Evolutionary conservation across 2,797 vertebrate genomes (phyloP), one percentile per base, ranked within the genome.

Genomic region (Limnodromus scolopaceus): DNA sequence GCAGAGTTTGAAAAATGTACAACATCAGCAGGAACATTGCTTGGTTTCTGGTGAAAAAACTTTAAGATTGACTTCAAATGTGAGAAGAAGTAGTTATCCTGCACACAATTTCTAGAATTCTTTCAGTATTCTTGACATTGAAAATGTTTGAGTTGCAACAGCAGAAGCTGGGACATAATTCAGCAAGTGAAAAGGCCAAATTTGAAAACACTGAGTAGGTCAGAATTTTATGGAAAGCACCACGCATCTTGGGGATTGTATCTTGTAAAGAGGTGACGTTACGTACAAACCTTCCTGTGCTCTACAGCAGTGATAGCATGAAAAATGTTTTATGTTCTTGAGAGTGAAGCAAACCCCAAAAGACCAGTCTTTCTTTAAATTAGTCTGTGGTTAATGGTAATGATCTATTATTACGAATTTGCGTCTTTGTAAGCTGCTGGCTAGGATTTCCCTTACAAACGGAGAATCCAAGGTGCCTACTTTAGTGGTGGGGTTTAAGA

Each of bases 111-210:
- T 86, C 28, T 69, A 5, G 49, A 46, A 19, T 93, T 65, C 24
- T 65, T 36, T 72, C 11, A 8, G 4, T 69, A 34, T 72, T 82
- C 46, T 84, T 87, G 84, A 77, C 14, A 84, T 48, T 91, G 38
- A 88, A 77, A 60, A 88, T 70, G 20, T 82, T 93, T 84, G 78
- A 94, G 77, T 83, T 94, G 49, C 89, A 87, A 10, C 72, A 93
- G 45, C 60, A 94, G 83, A 94, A 92, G 68, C 32, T 95, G 95
- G 64, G 87, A 95, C 12, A 14, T 57, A 91, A 86, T 89, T 83
- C 43, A 83, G 48, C 54, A 80, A 92, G 48, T 92, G 55, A 72
- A 85, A 95, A 94, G 54, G 75, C 87, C 79, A 90, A 95, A 75
- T 95, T 93, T 78, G 85, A 95, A 96, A 91, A 70, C 80, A 81